Percentiles rank a stretch among this genome's conserved stretches.
Evolutionary conservation across 2,888 invertebrate genomes (phyloP).

Genomic region (Cosmia trapezina): DNA sequence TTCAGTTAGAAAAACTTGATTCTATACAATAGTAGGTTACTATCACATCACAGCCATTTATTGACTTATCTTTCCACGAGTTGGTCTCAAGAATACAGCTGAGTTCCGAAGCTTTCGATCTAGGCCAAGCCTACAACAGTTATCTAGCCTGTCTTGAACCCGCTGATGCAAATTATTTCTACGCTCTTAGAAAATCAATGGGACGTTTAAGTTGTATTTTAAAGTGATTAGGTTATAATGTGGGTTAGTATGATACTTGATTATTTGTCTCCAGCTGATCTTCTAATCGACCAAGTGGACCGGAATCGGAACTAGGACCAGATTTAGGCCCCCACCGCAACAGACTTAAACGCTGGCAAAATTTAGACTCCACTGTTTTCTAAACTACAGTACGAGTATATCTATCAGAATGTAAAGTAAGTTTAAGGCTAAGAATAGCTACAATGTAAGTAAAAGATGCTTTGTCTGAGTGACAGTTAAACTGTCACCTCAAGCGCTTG

Average conservation of each 20-base stretch:
- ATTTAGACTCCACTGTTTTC: conserved; percentile 16
- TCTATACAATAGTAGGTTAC: conserved; percentile 8
- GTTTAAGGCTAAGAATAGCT: conserved; percentile 16
- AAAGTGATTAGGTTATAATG: conserved; percentile 9
- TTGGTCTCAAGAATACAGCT: conserved; percentile 36
- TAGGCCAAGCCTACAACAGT: conserved; percentile 51
- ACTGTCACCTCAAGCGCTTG: conserved; percentile 31
- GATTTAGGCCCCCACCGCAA: neutral
- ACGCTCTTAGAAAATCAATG: conserved; percentile 57
- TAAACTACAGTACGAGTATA: conserved; percentile 27
- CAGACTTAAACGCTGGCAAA: neutral
- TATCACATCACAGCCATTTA: conserved; percentile 1
- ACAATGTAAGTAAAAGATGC: conserved; percentile 49
- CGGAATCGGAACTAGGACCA: neutral
- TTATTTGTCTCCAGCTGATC: conserved; percentile 3
- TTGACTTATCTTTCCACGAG: conserved; percentile 27
- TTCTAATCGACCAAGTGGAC: neutral
- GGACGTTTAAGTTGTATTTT: conserved; percentile 28
- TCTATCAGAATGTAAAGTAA: conserved; percentile 24
- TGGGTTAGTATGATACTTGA: conserved; percentile 17
- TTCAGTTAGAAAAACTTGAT: too few relatives aligned
- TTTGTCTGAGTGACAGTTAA: conserved; percentile 37
- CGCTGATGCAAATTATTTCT: conserved; percentile 53
- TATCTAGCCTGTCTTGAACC: conserved; percentile 46
- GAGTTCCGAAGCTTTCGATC: conserved; percentile 42